Base-by-base conservation (phyloP, 1,140 invertebrate species). In the Papilio polyxenes region DNA sequence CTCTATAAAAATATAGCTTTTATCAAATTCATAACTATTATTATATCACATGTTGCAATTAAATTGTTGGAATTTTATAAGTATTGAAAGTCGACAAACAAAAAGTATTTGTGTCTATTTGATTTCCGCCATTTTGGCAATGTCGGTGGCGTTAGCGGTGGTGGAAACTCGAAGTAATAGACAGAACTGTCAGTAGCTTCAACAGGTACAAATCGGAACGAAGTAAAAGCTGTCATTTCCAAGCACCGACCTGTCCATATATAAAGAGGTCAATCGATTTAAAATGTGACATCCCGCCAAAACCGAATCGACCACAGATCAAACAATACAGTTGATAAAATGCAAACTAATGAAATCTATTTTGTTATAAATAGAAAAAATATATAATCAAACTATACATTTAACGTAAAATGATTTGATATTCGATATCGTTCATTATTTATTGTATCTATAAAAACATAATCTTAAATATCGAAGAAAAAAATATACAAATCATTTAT, bases 1-100 rank as follows among this genome's bases (percentile, higher is more conserved):
- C 31, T 86, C 80, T 91, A 89, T 87, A 90, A 88, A 90, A 89
- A 91, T 88, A 91, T 87, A 88, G 84, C 85, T 88, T 44, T 82
- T 83, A 86, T 82, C 53, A 83, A 80, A 62, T 82, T 80, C 75
- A 85, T 81, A 82, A 81, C 51, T 81, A 84, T 56, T 83, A 81
- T 56, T 51, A 81, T 86, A 85, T 86, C 83, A 85, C 83, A 85
- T 76, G 81, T 77, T 79, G 83, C 44, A 17, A 49, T 62, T 77
- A 9, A 3, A 23, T 76, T 23, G 75, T 56, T 77, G 75, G 75
- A 77, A 77, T 53, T 56, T n/a, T 65, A 75, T 59, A 75, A 51
- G 51, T 74, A 75, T 56, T 75, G 69, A 75, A 75, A 56, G 20
- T 56, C 59, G 51, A 82, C 37, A 74, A 53, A 49, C n/a, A 49